These are phyloP conservation scores for Heterohyrax brucei DNA, from an alignment of 2,797 vertebrate species.

Conservation along the genomic window DNA sequence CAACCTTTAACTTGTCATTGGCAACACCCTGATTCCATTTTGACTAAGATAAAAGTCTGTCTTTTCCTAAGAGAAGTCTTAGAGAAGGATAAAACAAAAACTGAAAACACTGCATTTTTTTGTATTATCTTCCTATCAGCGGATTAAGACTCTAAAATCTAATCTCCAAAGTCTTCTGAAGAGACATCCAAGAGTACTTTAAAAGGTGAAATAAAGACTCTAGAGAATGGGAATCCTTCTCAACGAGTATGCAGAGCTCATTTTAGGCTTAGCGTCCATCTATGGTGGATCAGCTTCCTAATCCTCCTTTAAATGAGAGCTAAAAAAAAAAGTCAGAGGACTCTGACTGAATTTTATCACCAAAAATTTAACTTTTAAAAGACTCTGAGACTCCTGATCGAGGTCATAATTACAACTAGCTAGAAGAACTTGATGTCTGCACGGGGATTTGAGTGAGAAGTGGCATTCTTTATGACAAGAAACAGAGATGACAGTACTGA, in stretches of 20 bases:
- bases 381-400: conserved; percentile 49
- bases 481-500: conserved; percentile 3
- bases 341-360: conserved; percentile 51
- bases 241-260: conserved; percentile 24
- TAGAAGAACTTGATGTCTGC: not conserved
- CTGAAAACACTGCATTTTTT: conserved; percentile 62
- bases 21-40: conserved; percentile 32
- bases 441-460: not conserved
- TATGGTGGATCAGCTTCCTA: conserved; percentile 36
- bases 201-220: conserved; percentile 18
- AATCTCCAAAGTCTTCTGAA: conserved; percentile 37
- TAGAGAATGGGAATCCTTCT: not conserved
- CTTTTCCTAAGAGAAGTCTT: not conserved
- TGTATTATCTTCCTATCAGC: conserved; percentile 66
- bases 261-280: conserved; percentile 51
- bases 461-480: conserved; percentile 29
- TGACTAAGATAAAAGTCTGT: conserved; percentile 64
- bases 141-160: conserved; percentile 53
- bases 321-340: not conserved
- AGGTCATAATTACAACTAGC: conserved; percentile 45
- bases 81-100: not conserved
- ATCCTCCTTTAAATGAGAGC: conserved; percentile 68
- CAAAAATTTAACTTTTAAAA: conserved; percentile 24
- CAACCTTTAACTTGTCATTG: conserved; percentile 68
- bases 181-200: conserved; percentile 67